These are phyloP conservation scores for Anoplius nigerrimus DNA, from an alignment of 2,888 invertebrate genomes.

Conservation along the genomic window DNA sequence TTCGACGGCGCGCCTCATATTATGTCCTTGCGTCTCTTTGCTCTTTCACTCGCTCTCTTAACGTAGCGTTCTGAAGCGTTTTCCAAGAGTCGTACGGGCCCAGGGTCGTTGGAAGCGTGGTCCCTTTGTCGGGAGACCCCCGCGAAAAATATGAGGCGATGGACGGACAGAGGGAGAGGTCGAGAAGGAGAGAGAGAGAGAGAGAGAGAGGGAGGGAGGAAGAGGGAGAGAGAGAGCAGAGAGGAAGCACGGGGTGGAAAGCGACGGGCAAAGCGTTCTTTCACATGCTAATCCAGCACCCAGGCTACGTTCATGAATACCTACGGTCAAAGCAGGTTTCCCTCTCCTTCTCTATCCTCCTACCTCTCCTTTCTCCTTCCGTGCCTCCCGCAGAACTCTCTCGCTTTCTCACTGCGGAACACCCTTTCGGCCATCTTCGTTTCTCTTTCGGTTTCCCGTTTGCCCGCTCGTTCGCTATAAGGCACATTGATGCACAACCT, in stretches of 20 bases:
- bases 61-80: slow-evolving; percentile 22
- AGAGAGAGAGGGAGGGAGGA: slow-evolving; percentile 9
- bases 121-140: slow-evolving; percentile 26
- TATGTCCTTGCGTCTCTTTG: slow-evolving; percentile 3
- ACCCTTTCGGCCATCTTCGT: slow-evolving; percentile 19
- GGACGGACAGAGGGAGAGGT: slow-evolving; percentile 35
- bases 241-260: slow-evolving; percentile 55
- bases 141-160: slow-evolving; percentile 53
- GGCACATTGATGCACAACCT: background rate
- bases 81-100: slow-evolving; percentile 37
- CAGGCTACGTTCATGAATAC: slow-evolving; percentile 71
- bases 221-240: slow-evolving; percentile 18
- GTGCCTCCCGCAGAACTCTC: slow-evolving; percentile 14
- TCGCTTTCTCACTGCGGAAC: slow-evolving; percentile 21
- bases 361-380: background rate
- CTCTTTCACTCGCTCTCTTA: slow-evolving; percentile 4
- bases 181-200: slow-evolving; percentile 16
- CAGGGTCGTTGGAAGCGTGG: slow-evolving; percentile 27
- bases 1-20: slow-evolving; percentile 11
- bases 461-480: slow-evolving; percentile 5
- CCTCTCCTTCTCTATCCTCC: slow-evolving; percentile 46
- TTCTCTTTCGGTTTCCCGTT: background rate
- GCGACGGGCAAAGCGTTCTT: slow-evolving; percentile 71
- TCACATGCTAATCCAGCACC: slow-evolving; percentile 73
- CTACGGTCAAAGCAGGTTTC: slow-evolving; percentile 69